A percentile compares a stretch with the other conserved stretches of the same genome.
These are phyloP conservation scores for Phytoseiulus persimilis DNA, from an alignment of 2,888 invertebrate species.

Conservation along the genomic window DNA sequence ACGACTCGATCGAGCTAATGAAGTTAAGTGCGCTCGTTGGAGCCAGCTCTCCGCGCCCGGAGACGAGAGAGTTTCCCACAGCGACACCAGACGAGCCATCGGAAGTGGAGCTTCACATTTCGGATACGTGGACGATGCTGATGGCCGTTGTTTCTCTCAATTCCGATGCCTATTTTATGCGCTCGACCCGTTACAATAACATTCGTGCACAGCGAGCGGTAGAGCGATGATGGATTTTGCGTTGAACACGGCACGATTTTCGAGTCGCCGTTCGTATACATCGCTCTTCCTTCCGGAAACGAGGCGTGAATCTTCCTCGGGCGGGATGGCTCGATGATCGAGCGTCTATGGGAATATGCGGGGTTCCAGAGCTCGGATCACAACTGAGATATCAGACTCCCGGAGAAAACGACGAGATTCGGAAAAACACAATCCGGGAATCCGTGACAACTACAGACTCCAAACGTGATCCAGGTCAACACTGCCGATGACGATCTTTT, in stretches of 20 bases:
- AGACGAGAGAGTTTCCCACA: not conserved
- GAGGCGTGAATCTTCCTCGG: too few species aligned
- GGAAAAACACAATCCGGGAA: too few species aligned
- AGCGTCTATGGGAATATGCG: too few species aligned
- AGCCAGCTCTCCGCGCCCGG: not conserved
- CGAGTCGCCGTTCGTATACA: not conserved
- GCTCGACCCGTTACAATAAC: not conserved
- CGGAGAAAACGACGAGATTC: too few species aligned
- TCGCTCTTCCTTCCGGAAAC: not conserved
- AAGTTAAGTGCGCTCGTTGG: not conserved
- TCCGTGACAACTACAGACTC: too few species aligned
- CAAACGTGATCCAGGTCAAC: too few species aligned
- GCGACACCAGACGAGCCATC: not conserved
- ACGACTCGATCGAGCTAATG: not conserved
- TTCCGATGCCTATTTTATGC: not conserved
- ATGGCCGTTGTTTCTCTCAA: not conserved
- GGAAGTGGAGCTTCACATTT: not conserved
- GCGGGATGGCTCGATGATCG: too few species aligned
- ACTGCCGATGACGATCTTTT: too few species aligned
- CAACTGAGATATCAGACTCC: too few species aligned
- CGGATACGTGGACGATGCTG: not conserved
- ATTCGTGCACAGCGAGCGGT: not conserved
- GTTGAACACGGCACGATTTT: not conserved
- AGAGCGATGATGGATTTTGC: not conserved
- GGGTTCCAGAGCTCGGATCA: too few species aligned